Evolutionary conservation across 2,888 invertebrate genomes (phyloP).

Genomic region (Cephus rjabovi): DNA sequence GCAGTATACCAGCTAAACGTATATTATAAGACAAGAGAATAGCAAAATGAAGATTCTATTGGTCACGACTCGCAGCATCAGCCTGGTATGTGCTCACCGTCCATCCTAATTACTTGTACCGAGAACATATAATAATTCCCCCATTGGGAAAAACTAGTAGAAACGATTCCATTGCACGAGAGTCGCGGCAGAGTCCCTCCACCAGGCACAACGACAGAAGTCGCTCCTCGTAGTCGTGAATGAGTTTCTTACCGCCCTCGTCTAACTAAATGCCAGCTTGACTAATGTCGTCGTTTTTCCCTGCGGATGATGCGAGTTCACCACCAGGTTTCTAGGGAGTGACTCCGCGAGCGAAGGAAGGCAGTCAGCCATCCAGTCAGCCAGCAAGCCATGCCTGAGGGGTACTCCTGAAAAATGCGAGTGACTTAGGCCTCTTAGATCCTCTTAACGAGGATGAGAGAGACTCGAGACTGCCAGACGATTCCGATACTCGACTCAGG

Average conservation of each 20-base stretch:
- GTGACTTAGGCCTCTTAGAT: background rate
- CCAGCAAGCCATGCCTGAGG: background rate
- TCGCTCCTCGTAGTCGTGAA: conserved; percentile 37
- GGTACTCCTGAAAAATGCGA: conserved; percentile 1
- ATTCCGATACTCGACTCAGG: background rate
- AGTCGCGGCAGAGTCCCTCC: background rate
- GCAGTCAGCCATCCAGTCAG: background rate
- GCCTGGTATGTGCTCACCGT: conserved; percentile 38
- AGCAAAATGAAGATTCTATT: background rate
- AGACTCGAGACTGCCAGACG: background rate
- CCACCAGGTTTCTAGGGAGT: background rate
- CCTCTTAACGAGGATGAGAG: conserved; percentile 6
- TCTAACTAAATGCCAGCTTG: conserved; percentile 47
- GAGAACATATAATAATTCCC: conserved; percentile 48
- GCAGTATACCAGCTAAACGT: background rate
- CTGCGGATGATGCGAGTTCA: background rate
- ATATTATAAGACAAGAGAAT: background rate
- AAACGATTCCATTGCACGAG: conserved; percentile 38
- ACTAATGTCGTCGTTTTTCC: conserved; percentile 31
- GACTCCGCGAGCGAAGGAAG: background rate
- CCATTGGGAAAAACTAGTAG: conserved; percentile 47
- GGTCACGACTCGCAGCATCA: background rate
- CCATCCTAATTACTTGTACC: conserved; percentile 50
- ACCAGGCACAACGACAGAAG: conserved; percentile 8
- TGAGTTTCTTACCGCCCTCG: conserved; percentile 46